phyloP scores from a whole-genome alignment of 2,797 vertebrate species.

The Eulemur coronatus region DNA sequence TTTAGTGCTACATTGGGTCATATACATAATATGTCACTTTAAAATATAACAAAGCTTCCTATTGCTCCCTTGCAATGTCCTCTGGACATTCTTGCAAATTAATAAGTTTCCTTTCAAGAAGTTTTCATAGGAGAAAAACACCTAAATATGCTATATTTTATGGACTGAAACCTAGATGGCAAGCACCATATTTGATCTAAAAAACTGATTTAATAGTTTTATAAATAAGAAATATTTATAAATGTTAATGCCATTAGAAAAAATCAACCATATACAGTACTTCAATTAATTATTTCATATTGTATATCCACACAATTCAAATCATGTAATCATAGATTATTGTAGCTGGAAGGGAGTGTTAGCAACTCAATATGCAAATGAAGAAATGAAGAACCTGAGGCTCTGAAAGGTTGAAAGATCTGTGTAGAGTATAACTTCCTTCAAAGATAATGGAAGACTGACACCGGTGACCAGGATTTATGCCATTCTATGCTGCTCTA shows the following conservation, averaged over 20 bases:
- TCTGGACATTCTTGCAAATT: conserved; percentile 45
- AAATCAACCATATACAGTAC: conserved; percentile 26
- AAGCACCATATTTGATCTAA: conserved; percentile 52
- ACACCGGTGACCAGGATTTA: not conserved
- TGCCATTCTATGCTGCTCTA: not conserved
- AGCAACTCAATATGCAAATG: not conserved
- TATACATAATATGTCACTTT: conserved; percentile 56
- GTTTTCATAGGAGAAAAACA: conserved; percentile 68
- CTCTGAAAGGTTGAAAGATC: not conserved
- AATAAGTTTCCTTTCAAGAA: conserved; percentile 68
- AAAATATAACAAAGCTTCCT: conserved; percentile 57
- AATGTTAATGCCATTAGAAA: conserved; percentile 14
- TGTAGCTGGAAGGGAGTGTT: not conserved
- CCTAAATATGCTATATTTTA: conserved; percentile 63
- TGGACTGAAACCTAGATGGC: conserved; percentile 58
- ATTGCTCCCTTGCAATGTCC: conserved; percentile 43
- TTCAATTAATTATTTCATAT: conserved; percentile 16
- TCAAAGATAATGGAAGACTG: not conserved
- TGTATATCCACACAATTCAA: not conserved
- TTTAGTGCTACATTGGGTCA: conserved; percentile 53
- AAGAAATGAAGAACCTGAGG: not conserved
- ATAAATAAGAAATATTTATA: conserved; percentile 50
- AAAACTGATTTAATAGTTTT: conserved; percentile 59
- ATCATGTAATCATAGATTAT: not conserved
- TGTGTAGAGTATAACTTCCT: not conserved